phyloP scores from a whole-genome alignment of 2,888 invertebrate genomes.

The Conomelus anceps region DNA sequence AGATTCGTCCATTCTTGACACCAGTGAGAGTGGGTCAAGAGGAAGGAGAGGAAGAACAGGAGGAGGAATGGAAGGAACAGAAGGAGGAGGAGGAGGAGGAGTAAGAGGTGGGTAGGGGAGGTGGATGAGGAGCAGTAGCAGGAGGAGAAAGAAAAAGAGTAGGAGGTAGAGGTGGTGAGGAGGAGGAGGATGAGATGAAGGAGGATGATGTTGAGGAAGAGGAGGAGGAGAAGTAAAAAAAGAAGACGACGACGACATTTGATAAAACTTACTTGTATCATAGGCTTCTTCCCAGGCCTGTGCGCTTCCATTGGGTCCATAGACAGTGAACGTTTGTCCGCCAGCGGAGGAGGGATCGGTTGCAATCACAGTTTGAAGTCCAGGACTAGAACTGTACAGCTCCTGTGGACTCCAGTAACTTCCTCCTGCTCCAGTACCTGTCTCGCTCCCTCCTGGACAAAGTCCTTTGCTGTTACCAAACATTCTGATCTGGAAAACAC shows the following conservation, averaged over 20 bases:
- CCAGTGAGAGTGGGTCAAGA: neutral
- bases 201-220: too few relatives aligned
- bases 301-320: constrained; percentile 23
- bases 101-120: neutral
- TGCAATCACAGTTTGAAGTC: neutral
- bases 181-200: neutral
- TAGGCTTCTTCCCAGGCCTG: constrained; percentile 31
- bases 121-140: neutral
- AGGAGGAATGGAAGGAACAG: neutral
- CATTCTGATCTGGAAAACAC: neutral
- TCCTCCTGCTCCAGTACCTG: neutral
- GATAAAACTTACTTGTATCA: constrained; percentile 30
- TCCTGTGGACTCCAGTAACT: neutral
- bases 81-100: neutral
- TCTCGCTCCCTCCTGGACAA: neutral
- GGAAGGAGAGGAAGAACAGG: neutral
- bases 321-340: constrained; percentile 13
- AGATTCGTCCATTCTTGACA: too few relatives aligned
- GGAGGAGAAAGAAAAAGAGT: neutral
- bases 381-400: neutral
- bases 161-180: neutral
- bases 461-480: neutral
- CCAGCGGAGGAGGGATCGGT: neutral
- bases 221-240: neutral
- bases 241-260: neutral